Evolutionary conservation across 30 jellyfish, hydroid and myxozoan genomes (phyloP).

Genomic region (Pelagia noctiluca): DNA sequence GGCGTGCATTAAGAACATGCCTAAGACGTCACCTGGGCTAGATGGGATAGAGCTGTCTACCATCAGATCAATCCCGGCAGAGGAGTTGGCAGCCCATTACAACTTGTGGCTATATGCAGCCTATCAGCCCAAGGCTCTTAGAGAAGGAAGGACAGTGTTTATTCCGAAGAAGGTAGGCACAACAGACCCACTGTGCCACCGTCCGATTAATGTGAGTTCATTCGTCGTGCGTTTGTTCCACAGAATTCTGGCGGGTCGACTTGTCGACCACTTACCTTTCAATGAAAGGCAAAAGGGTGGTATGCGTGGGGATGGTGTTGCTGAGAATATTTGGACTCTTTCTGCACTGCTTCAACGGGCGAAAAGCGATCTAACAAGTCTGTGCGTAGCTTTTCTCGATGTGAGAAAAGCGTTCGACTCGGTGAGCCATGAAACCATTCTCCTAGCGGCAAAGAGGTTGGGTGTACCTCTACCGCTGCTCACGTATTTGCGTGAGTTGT

Average conservation of each 20-base stretch:
- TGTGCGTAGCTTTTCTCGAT: constrained; percentile 8
- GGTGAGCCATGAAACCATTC: background rate
- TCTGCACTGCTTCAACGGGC: background rate
- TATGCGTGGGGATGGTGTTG: constrained; percentile 29
- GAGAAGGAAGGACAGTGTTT: constrained; percentile 20
- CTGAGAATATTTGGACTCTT: constrained; percentile 29
- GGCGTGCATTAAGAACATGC: background rate
- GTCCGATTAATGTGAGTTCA: constrained; percentile 29
- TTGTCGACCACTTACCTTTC: background rate
- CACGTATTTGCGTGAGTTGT: background rate
- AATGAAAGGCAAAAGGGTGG: constrained; percentile 25
- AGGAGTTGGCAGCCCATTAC: constrained; percentile 9
- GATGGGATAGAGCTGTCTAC: background rate
- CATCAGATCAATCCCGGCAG: background rate
- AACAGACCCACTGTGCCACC: background rate
- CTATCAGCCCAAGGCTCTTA: background rate
- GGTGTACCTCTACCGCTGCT: background rate
- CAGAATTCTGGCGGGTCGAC: constrained; percentile 11
- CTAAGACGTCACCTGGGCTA: constrained; percentile 19
- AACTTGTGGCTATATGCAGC: constrained; percentile 14
- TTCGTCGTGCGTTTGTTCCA: constrained; percentile 3
- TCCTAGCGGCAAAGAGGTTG: background rate
- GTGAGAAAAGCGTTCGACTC: constrained; percentile 10
- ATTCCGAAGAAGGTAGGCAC: constrained; percentile 3
- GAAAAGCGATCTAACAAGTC: background rate